These are phyloP conservation scores for Muscidifurax raptorellus DNA, from an alignment of 1,140 invertebrate genomes.

Conservation along the genomic window DNA sequence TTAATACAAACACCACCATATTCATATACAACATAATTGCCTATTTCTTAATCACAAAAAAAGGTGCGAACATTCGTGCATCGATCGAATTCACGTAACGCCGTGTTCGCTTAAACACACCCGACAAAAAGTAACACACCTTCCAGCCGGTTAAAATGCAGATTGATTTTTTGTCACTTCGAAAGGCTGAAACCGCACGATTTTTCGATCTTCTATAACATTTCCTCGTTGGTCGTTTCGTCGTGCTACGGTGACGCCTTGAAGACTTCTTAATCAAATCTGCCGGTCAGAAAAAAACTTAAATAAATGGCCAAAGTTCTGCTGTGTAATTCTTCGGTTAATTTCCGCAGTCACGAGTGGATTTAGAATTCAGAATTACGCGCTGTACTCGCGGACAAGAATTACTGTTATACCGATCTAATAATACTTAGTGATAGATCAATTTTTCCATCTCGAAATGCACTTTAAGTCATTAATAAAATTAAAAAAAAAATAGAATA, in stretches of 20 bases:
- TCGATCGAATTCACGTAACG: conserved; percentile 39
- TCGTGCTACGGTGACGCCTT: conserved; percentile 20
- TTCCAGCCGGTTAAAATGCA: conserved; percentile 27
- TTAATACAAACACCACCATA: background rate
- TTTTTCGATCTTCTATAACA: conserved; percentile 32
- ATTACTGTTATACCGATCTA: too few species aligned
- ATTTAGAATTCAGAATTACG: too few species aligned
- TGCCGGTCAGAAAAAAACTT: too few species aligned
- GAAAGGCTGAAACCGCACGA: conserved; percentile 20
- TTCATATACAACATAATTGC: conserved; percentile 19
- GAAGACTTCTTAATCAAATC: background rate
- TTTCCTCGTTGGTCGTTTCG: background rate
- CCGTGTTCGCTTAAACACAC: conserved; percentile 3
- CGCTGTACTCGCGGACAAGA: too few species aligned
- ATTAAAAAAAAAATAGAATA: too few species aligned
- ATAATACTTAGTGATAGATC: too few species aligned
- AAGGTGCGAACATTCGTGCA: conserved; percentile 2
- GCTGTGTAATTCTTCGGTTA: too few species aligned
- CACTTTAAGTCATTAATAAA: too few species aligned
- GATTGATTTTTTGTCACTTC: conserved; percentile 29
- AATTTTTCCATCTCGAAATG: too few species aligned
- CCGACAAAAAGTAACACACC: conserved; percentile 44
- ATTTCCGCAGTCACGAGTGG: too few species aligned
- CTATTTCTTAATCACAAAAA: background rate
- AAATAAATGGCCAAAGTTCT: too few species aligned